A percentile compares a stretch with the other conserved stretches of the same genome.
Evolutionary conservation across 2,113 vertebrate species (phyloP).

Genomic region (Phrynosoma platyrhinos): DNA sequence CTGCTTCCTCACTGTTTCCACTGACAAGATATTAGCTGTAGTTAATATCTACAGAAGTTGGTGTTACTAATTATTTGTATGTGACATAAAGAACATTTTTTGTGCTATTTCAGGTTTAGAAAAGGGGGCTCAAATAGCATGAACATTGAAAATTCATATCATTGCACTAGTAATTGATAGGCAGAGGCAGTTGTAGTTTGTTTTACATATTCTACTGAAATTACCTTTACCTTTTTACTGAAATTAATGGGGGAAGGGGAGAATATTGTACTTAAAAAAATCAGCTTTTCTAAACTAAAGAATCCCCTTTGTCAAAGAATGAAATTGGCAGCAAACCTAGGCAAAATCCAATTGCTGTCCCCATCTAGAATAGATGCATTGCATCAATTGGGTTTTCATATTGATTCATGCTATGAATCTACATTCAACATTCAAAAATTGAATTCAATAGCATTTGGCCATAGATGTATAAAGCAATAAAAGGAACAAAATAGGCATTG

Average conservation of each 20-base stretch:
- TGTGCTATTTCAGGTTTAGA: not conserved
- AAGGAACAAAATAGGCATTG: no score
- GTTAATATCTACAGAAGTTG: constrained; percentile 4
- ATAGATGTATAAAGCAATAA: no score
- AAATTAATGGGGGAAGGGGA: not conserved
- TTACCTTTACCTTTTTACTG: not conserved
- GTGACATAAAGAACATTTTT: constrained; percentile 20
- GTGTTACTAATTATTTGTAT: not conserved
- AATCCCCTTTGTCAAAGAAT: not conserved
- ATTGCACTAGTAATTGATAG: not conserved
- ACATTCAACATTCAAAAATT: no score
- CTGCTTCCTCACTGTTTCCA: constrained; percentile 57
- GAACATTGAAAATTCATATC: not conserved
- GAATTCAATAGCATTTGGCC: no score
- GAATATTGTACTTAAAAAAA: not conserved
- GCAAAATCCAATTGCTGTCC: not conserved
- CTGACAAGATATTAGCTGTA: constrained; percentile 26
- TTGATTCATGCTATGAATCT: no score
- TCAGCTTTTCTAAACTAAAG: not conserved
- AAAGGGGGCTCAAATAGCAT: constrained; percentile 2
- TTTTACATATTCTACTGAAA: not conserved
- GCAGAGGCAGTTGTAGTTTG: no score
- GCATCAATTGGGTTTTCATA: no score
- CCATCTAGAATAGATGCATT: no score
- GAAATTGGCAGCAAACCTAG: not conserved